These are phyloP conservation scores for Turritopsis rubra DNA, from an alignment of 30 jellyfish, hydroid and myxozoan species.

Conservation along the genomic window DNA sequence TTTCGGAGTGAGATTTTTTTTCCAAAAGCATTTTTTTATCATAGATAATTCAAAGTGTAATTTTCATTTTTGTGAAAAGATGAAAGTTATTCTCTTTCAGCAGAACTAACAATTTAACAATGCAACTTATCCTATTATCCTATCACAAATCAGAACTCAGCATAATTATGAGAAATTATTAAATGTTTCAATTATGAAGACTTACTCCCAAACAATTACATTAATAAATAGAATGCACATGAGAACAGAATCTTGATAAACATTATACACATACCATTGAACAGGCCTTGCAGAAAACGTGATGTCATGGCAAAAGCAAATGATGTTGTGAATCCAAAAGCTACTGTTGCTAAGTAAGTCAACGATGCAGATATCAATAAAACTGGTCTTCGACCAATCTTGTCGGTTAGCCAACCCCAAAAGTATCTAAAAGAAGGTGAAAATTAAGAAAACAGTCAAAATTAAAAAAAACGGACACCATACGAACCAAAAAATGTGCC, in stretches of 20 bases:
- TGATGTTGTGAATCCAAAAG: conserved; percentile 81
- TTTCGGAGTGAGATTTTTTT: too few relatives aligned
- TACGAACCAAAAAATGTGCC: too few relatives aligned
- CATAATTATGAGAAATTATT: background rate
- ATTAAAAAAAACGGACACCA: too few relatives aligned
- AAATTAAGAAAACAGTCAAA: too few relatives aligned
- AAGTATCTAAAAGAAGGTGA: conserved; percentile 52
- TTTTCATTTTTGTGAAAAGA: too few relatives aligned
- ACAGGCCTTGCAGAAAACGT: conserved; percentile 86
- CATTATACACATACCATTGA: conserved; percentile 54
- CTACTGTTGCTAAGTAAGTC: conserved; percentile 71
- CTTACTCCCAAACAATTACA: too few relatives aligned
- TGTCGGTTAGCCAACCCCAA: conserved; percentile 95
- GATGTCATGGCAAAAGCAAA: conserved; percentile 59
- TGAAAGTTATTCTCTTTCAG: background rate
- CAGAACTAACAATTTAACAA: background rate
- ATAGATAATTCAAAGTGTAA: too few relatives aligned
- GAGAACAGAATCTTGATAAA: background rate
- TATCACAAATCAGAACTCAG: background rate
- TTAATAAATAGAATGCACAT: too few relatives aligned
- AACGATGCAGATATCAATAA: conserved; percentile 64
- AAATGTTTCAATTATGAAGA: too few relatives aligned
- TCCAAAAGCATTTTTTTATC: too few relatives aligned
- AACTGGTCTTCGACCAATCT: conserved; percentile 86
- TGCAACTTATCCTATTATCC: background rate